A percentile compares a stretch with the other conserved stretches of the same genome.
Conservation (phyloP, 2,888 invertebrate genomes). For the Xestia xanthographa region DNA sequence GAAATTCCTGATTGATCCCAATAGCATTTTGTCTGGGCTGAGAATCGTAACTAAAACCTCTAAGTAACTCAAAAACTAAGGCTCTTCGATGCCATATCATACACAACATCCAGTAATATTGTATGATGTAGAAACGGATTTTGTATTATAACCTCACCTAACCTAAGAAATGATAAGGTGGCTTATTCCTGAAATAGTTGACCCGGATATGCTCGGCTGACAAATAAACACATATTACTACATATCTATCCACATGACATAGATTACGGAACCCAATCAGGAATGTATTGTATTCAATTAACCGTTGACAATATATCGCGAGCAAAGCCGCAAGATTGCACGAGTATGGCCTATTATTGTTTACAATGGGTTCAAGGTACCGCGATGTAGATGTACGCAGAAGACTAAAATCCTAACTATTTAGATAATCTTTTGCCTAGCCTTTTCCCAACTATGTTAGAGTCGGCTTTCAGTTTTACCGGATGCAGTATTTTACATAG, state of each 20-base stretch:
- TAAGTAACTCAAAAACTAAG: neutral
- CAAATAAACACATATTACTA: neutral
- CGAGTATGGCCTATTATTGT: conserved; percentile 47
- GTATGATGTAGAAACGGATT: neutral
- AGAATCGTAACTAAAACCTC: neutral
- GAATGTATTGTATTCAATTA: conserved; percentile 53
- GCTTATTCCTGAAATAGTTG: neutral
- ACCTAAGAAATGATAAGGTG: neutral
- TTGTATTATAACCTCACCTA: neutral
- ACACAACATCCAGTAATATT: neutral
- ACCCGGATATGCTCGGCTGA: neutral
- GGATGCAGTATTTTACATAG: neutral
- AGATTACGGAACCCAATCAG: conserved; percentile 32
- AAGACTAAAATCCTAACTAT: neutral
- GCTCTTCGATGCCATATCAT: neutral
- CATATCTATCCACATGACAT: conserved; percentile 19
- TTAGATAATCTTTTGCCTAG: neutral
- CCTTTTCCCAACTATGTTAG: neutral
- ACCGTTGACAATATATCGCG: conserved; percentile 41
- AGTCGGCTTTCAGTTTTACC: neutral
- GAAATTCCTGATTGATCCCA: neutral
- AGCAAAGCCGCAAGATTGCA: conserved; percentile 10
- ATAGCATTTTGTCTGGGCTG: neutral
- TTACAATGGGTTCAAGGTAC: conserved; percentile 7
- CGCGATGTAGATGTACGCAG: neutral